Evolutionary conservation across 2,797 vertebrate genomes (phyloP), one percentile per base, ranked within the genome.

Genomic region (Allobates femoralis): DNA sequence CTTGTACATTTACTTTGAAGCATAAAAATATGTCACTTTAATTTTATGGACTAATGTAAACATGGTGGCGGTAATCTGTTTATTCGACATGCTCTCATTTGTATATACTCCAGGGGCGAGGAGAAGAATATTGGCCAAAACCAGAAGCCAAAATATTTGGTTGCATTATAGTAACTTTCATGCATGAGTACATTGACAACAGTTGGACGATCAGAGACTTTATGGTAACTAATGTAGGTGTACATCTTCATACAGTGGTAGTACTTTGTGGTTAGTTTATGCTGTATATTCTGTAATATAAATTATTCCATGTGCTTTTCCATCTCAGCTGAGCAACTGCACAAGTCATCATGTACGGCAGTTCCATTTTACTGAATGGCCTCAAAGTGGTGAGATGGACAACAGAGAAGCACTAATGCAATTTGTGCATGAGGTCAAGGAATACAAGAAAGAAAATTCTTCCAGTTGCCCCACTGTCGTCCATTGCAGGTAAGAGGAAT

Each of bases 341-440:
- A 51, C 71, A 53, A 82, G 30, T 56, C 51, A 14, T 1, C 66
- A 55, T n/a, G 80, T 82, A 1, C 64, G 30, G 11, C 80, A 82
- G 15, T 82, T 82, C 80, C 80, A 82, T n/a, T 82, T 37, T n/a
- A 34, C 28, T n/a, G 14, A 14, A 16, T 82, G 80, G 80, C 15
- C 7, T 11, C 51, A 71, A 21, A 23, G 16, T 10, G 21, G 66
- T 14, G 15, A 71, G 6, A 18, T 55, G 12, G 37, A 18, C 18
- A 66, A 41, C 1, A 32, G 66, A 26, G 21, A 8, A 7, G 5
- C 11, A 3, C 23, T 82, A 23, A 82, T 82, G 16, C 50, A 37
- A 30, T 82, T 82, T 58, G 66, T 82, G n/a, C 53, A 56, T 18
- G 14, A 16, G 51, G 66, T 82, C 18, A 21, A 2, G 10, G 7